Evolutionary conservation across 2,888 invertebrate species (phyloP), one percentile per base, ranked within the genome.

Genomic region (Hirtodrosophila alboralis): DNA sequence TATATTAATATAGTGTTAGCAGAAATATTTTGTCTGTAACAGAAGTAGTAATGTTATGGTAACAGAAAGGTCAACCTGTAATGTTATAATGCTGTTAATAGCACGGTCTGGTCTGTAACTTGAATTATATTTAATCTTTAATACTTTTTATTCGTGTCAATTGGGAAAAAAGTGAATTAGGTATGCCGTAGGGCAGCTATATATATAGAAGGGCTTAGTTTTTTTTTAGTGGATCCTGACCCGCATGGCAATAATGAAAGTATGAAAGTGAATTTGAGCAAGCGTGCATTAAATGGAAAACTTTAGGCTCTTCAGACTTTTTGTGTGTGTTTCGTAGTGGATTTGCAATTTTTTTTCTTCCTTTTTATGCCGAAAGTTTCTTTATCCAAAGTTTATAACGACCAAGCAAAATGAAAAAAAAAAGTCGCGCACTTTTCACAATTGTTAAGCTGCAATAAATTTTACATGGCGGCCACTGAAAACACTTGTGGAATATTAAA

Each of bases 401-500:
- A 31, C 10, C 37, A 37, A 40, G 38, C 23, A 23, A 23, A 23
- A 23, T 7, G 8, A 1, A 23, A 23, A 2, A 34, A 33, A 49
- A 48, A 13, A 37, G 53, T 27, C 60, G 40, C 40, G 33, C 45
- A 33, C 36, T 44, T 40, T 14, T 14, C 62, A 43, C 56, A 62
- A 65, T 62, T 63, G 57, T 62, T 62, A 58, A 62, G 66, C 60
- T 60, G 60, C 51, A 72, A 75, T 75, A 75, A 70, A 78, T 75
- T 75, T 61, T 63, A 78, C 67, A 78, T 75, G 72, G 58, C 75
- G 51, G 54, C 58, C 47, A 53, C n/a, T 57, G 78, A 66, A 67
- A 78, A 78, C 75, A 75, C 63, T 67, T 59, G 64, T 57, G 27
- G 79, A 75, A 75, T 75, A 75, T 75, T 78, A 78, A 75, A 67